phyloP scores from a whole-genome alignment of 2,888 invertebrate species.

The Melanostoma scalare region DNA sequence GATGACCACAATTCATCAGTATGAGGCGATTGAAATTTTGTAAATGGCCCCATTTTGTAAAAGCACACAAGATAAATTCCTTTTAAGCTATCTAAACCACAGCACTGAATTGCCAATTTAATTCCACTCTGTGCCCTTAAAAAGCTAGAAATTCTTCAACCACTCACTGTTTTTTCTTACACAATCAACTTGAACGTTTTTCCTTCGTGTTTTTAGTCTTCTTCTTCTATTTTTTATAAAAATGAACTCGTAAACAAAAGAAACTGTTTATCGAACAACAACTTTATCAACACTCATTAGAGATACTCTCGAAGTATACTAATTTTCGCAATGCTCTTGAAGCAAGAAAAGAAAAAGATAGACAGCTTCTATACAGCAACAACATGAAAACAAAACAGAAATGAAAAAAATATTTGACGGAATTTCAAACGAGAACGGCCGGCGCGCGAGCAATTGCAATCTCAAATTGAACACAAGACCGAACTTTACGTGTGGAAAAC shows the following conservation, averaged over 20 bases:
- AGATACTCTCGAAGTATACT: conserved; percentile 22
- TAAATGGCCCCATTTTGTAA: conserved; percentile 59
- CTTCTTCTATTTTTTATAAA: neutral
- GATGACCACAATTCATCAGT: conserved; percentile 57
- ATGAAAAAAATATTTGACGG: conserved; percentile 1
- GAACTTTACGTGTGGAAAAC: conserved; percentile 35
- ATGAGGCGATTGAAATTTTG: conserved; percentile 58
- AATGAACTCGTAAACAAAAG: conserved; percentile 47
- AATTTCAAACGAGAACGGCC: conserved; percentile 52
- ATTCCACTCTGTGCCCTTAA: neutral
- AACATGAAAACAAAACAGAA: conserved; percentile 9
- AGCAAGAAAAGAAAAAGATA: conserved; percentile 5
- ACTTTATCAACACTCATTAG: conserved; percentile 50
- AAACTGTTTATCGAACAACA: conserved; percentile 47
- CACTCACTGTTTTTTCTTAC: conserved; percentile 1
- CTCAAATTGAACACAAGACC: conserved; percentile 46
- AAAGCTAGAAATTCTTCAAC: neutral
- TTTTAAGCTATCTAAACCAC: conserved; percentile 7
- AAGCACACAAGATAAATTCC: neutral
- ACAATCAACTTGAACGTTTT: conserved; percentile 25
- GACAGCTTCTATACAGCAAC: conserved; percentile 4
- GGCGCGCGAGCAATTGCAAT: conserved; percentile 54
- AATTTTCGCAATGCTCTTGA: conserved; percentile 37
- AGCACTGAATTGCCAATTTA: conserved; percentile 1
- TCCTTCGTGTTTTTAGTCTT: neutral